phyloP scores from a whole-genome alignment of 1,140 invertebrate genomes.

The Dendrolimus punctatus region DNA sequence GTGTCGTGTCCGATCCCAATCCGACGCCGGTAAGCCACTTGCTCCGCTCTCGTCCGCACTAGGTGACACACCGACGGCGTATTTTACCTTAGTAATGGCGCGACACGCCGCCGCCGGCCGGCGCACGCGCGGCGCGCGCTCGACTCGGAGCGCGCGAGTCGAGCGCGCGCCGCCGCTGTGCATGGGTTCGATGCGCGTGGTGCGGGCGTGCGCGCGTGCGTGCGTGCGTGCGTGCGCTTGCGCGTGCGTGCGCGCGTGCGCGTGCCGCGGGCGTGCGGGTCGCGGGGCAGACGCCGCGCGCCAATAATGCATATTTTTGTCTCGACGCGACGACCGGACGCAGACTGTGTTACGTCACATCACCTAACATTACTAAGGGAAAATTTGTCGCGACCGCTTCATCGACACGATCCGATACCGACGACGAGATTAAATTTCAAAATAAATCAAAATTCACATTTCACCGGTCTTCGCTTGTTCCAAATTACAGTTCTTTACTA shows the following conservation, averaged over 20 bases:
- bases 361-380: constrained; percentile 58
- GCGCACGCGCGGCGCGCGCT: constrained; percentile 9
- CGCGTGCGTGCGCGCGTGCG: constrained; percentile 1
- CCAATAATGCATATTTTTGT: constrained; percentile 52
- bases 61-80: constrained; percentile 23
- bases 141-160: background rate
- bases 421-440: constrained; percentile 8
- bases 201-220: constrained; percentile 4
- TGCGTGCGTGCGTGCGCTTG: too few species aligned
- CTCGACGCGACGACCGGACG: constrained; percentile 19
- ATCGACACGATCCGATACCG: constrained; percentile 19
- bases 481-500: too few species aligned
- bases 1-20: constrained; percentile 1
- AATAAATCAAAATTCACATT: too few species aligned
- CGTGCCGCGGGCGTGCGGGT: constrained; percentile 6
- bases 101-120: constrained; percentile 11
- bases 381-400: constrained; percentile 53
- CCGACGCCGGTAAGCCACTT: constrained; percentile 35
- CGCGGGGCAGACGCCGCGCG: constrained; percentile 12
- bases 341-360: constrained; percentile 10
- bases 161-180: background rate
- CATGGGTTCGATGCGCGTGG: background rate
- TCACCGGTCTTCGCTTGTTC: too few species aligned
- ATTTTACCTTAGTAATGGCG: constrained; percentile 61
- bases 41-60: constrained; percentile 25